Percentiles rank a stretch among this genome's conserved stretches.
Evolutionary conservation across 2,113 vertebrate species (phyloP).

Genomic region (Stigmatopora nigra): DNA sequence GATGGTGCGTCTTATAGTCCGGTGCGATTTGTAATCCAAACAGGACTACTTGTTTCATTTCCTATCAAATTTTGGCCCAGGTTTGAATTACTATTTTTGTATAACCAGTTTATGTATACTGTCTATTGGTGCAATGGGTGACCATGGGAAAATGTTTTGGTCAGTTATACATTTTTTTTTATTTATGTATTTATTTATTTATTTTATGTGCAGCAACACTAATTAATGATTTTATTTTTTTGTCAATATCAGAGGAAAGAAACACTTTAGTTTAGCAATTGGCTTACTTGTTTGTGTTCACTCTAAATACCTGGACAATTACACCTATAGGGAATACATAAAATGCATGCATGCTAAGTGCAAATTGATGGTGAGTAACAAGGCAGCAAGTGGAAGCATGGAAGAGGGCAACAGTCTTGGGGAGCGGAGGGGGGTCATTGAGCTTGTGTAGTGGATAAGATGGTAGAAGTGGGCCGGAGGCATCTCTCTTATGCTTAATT

Average conservation of each 20-base stretch:
- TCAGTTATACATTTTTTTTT: too few species aligned
- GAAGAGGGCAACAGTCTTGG: slow-evolving; percentile 20
- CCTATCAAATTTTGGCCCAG: too few species aligned
- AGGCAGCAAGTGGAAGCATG: slow-evolving; percentile 1
- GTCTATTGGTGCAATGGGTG: too few species aligned
- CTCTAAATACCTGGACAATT: background rate
- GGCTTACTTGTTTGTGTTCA: background rate
- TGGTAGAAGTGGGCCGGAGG: slow-evolving; percentile 32
- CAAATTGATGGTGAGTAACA: background rate
- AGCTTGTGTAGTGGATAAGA: slow-evolving; percentile 28
- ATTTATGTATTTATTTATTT: too few species aligned
- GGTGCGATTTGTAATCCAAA: too few species aligned
- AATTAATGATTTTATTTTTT: background rate
- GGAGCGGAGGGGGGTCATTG: slow-evolving; percentile 11
- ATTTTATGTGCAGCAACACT: too few species aligned
- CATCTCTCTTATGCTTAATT: slow-evolving; percentile 66
- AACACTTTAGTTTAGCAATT: background rate
- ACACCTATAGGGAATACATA: background rate
- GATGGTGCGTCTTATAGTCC: too few species aligned
- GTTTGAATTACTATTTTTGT: too few species aligned
- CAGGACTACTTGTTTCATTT: too few species aligned
- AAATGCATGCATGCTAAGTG: slow-evolving; percentile 2
- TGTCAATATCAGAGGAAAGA: background rate
- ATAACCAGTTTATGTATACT: too few species aligned
- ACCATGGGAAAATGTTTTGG: too few species aligned